Conservation (phyloP, 1,140 invertebrate species). For the Dryas iulia region DNA sequence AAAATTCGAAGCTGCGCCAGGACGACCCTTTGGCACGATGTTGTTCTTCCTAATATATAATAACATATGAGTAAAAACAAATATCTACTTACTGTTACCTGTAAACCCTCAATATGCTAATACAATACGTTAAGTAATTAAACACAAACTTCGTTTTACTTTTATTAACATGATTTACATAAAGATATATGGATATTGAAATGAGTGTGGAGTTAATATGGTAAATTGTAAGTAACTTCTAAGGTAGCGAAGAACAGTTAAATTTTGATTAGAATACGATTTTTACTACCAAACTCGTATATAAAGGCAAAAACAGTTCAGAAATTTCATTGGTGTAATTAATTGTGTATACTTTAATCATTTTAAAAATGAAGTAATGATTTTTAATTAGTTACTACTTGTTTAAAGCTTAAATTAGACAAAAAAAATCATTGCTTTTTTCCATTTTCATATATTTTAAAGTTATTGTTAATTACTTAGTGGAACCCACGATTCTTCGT, state of each 20-base stretch:
- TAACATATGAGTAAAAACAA: no score
- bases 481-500: no score
- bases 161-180: constrained; percentile 12
- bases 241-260: neutral
- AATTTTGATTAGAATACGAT: neutral
- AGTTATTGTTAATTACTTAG: no score
- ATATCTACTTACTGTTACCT: constrained; percentile 9
- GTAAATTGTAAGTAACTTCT: neutral
- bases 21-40: no score
- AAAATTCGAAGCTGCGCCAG: no score
- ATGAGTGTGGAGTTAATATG: neutral
- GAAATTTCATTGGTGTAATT: no score
- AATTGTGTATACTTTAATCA: no score
- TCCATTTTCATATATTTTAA: neutral
- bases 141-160: constrained; percentile 8
- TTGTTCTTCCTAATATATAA: no score
- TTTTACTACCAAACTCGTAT: neutral
- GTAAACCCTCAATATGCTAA: constrained; percentile 9
- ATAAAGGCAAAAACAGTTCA: no score
- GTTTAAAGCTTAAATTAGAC: no score
- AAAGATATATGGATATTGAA: neutral
- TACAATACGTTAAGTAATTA: constrained; percentile 19
- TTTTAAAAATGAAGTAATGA: no score
- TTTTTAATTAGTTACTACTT: no score
- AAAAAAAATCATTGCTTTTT: neutral